phyloP scores from a whole-genome alignment of 2,888 invertebrate genomes.

The Phasia obesa region DNA sequence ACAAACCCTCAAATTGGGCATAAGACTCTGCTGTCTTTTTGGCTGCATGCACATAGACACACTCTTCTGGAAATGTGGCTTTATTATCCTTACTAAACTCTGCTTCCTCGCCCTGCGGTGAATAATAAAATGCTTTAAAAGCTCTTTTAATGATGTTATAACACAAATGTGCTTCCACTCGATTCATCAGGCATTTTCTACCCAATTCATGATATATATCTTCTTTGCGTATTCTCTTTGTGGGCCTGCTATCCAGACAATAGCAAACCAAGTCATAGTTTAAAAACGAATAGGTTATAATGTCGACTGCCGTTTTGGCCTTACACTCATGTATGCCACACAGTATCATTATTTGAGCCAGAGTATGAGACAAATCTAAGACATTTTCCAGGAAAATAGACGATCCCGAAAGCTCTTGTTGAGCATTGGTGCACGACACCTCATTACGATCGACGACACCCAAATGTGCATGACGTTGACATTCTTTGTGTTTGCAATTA shows the following conservation, averaged over 20 bases:
- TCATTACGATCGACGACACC: constrained; percentile 78
- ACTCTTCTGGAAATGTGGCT: constrained; percentile 77
- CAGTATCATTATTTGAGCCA: constrained; percentile 79
- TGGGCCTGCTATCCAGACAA: constrained; percentile 76
- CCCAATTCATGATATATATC: constrained; percentile 78
- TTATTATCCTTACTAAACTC: constrained; percentile 61
- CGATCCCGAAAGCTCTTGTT: constrained; percentile 77
- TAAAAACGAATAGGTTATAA: constrained; percentile 78
- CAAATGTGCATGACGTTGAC: constrained; percentile 77
- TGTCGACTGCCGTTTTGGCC: constrained; percentile 79
- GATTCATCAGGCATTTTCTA: constrained; percentile 80
- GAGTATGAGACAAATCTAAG: constrained; percentile 78
- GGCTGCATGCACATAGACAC: constrained; percentile 80
- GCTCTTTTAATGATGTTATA: constrained; percentile 80
- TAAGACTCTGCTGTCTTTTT: constrained; percentile 78
- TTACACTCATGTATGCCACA: constrained; percentile 81
- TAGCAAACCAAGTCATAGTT: constrained; percentile 81
- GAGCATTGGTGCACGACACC: constrained; percentile 74
- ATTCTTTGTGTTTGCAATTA: constrained; percentile 78
- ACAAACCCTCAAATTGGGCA: constrained; percentile 78
- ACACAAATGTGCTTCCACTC: constrained; percentile 79
- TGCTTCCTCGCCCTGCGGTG: constrained; percentile 71
- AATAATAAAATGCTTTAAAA: constrained; percentile 80
- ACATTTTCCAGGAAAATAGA: constrained; percentile 80
- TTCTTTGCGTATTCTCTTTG: constrained; percentile 79